A percentile compares a stretch with the other conserved stretches of the same genome.
Evolutionary conservation across 1,140 invertebrate species (phyloP).

Genomic region (Brachionus koreanus): DNA sequence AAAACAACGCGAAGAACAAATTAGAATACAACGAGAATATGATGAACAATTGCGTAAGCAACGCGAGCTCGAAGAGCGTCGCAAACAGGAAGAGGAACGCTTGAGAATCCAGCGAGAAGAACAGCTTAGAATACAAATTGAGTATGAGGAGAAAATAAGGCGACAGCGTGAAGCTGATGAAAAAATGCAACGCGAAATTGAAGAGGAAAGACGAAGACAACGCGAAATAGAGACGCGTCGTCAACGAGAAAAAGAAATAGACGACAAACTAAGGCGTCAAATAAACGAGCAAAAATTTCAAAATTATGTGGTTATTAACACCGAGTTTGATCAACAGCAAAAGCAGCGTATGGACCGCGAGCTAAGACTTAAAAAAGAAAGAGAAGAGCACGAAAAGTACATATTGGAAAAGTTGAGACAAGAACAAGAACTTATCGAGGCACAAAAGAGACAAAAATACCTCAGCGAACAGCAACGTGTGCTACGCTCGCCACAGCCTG

Average conservation of each 20-base stretch:
- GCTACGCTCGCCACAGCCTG: background rate
- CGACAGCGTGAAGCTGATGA: conserved; percentile 9
- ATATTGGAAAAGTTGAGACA: conserved; percentile 42
- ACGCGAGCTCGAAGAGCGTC: background rate
- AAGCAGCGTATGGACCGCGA: background rate
- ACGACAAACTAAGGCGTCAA: conserved; percentile 4
- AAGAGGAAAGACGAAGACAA: conserved; percentile 15
- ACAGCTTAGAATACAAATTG: background rate
- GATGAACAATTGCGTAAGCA: background rate
- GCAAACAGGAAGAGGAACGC: conserved; percentile 7
- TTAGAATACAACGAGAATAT: background rate
- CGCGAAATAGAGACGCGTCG: background rate
- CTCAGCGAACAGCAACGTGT: background rate
- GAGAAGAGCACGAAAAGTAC: conserved; percentile 28
- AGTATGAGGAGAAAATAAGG: conserved; percentile 28
- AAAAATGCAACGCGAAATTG: background rate
- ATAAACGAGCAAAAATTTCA: background rate
- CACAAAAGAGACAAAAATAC: conserved; percentile 10
- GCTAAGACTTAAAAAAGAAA: conserved; percentile 3
- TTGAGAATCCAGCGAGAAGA: background rate
- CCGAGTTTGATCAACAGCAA: background rate
- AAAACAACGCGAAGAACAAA: background rate
- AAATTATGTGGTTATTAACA: conserved; percentile 8
- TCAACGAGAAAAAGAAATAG: background rate
- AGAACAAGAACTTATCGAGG: conserved; percentile 39